Conservation (phyloP, 2,113 vertebrate genomes). For the Cochlearius cochlearius region DNA sequence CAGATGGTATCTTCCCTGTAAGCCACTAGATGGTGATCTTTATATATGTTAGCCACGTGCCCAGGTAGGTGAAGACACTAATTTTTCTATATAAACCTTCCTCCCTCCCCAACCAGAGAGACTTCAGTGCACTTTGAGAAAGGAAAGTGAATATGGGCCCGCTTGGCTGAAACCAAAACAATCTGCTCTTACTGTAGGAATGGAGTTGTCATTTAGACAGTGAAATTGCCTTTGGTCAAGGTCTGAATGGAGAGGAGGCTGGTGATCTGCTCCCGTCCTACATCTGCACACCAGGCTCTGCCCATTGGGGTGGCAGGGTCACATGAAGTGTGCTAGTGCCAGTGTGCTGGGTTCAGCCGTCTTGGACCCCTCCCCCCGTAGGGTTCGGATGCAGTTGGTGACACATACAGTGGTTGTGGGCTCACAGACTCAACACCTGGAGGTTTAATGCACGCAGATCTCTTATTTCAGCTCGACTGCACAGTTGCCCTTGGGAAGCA, state of each 20-base stretch:
- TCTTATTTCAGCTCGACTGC: background rate
- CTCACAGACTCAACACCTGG: background rate
- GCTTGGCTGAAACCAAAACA: background rate
- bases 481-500: background rate
- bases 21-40: constrained; percentile 67
- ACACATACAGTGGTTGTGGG: background rate
- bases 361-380: background rate
- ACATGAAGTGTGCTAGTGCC: background rate
- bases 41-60: constrained; percentile 49
- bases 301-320: background rate
- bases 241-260: background rate
- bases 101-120: background rate
- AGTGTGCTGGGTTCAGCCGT: background rate
- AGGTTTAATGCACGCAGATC: background rate
- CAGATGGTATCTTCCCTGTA: constrained; percentile 11
- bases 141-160: background rate
- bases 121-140: background rate
- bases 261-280: background rate
- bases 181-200: background rate
- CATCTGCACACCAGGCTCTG: background rate
- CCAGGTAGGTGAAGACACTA: background rate
- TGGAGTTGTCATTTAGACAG: background rate
- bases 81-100: background rate
- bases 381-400: background rate
- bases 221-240: background rate